phyloP scores from a whole-genome alignment of 2,888 invertebrate species.

The Callosobruchus maculatus region DNA sequence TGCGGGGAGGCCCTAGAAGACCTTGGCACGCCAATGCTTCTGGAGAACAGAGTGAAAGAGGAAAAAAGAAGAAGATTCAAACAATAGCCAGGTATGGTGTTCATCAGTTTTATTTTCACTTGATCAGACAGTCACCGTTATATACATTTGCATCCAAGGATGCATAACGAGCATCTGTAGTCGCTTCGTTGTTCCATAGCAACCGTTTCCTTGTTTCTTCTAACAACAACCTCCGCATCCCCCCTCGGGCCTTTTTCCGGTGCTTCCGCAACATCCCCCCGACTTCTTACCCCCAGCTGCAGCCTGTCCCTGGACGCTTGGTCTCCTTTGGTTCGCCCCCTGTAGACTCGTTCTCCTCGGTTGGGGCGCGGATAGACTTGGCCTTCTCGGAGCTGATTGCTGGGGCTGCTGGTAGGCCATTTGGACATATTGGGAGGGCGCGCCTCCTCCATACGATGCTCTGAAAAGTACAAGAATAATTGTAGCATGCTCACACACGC shows the following conservation, averaged over 20 bases:
- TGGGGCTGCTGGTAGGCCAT: not conserved
- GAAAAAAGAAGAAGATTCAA: too few species aligned
- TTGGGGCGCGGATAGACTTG: not conserved
- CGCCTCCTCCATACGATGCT: not conserved
- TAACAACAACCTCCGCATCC: not conserved
- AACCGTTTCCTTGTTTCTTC: not conserved
- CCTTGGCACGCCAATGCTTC: too few species aligned
- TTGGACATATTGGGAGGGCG: not conserved
- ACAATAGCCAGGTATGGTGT: too few species aligned
- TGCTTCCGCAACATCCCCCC: not conserved
- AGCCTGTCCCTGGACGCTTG: not conserved
- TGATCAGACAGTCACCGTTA: not conserved
- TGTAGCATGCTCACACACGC: too few species aligned
- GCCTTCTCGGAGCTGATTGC: not conserved
- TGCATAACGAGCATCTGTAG: not conserved
- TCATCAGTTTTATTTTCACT: not conserved
- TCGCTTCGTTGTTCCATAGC: not conserved
- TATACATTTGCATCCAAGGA: not conserved
- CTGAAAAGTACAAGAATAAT: not conserved
- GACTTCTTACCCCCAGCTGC: not conserved
- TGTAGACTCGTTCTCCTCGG: not conserved
- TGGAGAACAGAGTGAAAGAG: too few species aligned
- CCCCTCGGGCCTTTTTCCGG: not conserved
- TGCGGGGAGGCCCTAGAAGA: too few species aligned
- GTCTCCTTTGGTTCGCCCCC: not conserved